Percentiles rank a stretch among this genome's conserved stretches.
Conservation (phyloP, 1,140 invertebrate species). For the Teleogryllus occipitalis region DNA sequence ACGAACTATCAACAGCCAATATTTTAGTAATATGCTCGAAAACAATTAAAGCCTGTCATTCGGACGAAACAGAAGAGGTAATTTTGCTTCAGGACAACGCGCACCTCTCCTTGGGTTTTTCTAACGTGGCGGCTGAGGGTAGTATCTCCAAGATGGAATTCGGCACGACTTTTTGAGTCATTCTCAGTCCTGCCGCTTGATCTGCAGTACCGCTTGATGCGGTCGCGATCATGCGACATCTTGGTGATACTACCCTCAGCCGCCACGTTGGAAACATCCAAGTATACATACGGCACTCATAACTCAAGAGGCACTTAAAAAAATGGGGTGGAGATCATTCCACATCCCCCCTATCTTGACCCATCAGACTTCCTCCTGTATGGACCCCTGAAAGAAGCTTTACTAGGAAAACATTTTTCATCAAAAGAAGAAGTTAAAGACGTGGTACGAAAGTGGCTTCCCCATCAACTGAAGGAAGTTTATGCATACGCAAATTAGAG, state of each 20-base stretch:
- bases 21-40: background rate
- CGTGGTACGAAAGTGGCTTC: background rate
- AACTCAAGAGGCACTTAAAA: background rate
- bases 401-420: background rate
- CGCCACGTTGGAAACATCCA: no score
- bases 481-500: background rate
- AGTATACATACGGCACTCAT: conserved; percentile 2
- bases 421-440: background rate
- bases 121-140: no score
- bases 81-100: conserved; percentile 12
- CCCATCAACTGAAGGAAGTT: background rate
- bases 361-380: background rate
- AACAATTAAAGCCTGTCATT: background rate
- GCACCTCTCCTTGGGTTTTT: no score
- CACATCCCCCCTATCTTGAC: background rate
- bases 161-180: no score
- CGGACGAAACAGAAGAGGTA: background rate
- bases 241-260: no score
- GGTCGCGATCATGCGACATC: no score
- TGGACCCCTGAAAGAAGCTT: background rate
- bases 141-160: no score
- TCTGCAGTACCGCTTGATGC: no score
- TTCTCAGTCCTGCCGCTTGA: no score
- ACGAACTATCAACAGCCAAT: conserved; percentile 3
- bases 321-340: background rate